Base-by-base conservation (phyloP, 2,113 vertebrate genomes). In the Microcebus jonahi region DNA sequence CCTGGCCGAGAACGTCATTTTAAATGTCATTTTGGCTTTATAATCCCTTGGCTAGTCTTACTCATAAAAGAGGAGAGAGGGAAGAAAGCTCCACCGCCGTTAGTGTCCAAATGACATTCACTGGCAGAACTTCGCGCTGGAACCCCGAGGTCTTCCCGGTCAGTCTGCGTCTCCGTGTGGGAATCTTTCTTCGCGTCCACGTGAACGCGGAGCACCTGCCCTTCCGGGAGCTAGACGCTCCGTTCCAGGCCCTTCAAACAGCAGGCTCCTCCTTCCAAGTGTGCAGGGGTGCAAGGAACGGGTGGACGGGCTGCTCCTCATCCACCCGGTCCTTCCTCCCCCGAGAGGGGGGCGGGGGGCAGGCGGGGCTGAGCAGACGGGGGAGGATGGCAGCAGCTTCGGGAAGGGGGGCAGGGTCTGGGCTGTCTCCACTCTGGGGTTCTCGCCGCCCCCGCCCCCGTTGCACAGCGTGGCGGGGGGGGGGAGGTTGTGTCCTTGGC, bases 401-500 rank as follows among this genome's bases (percentile, higher is more conserved):
- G 21, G 55, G 29, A 12, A 48, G 76, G 39, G 4, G 2, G 36
- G 68, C 11, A 23, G 93, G 67, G 67, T 61, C 29, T 8, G 21
- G 36, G 31, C 1, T 5, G 2, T 36, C 61, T 81, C 34, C 34
- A 11, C 45, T 15, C 25, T 18, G 5, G 3, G 5, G 42, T 23
- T 31, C 48, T 42, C 21, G 13, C n/a, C 0, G 15, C 85, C 45
- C 45, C 76, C 23, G 2, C 27, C 57, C 42, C 50, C 45, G 0
- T 0, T 50, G 23, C 67, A 12, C 1, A 34, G 79, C 8, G 53
- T 83, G 53, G 73, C 88, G 88, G 79, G 88, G 85, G 53, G 73
- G 91, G 73, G 91, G 88, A 73, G 88, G 85, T 53, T 75, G 48
- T 94, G 75, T 83, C 83, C 93, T 61, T 88, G 92, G 85, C 89